Percentiles rank a stretch among this genome's conserved stretches.
Evolutionary conservation across 1,140 invertebrate genomes (phyloP).

Genomic region (Drosophila lacteicornis): DNA sequence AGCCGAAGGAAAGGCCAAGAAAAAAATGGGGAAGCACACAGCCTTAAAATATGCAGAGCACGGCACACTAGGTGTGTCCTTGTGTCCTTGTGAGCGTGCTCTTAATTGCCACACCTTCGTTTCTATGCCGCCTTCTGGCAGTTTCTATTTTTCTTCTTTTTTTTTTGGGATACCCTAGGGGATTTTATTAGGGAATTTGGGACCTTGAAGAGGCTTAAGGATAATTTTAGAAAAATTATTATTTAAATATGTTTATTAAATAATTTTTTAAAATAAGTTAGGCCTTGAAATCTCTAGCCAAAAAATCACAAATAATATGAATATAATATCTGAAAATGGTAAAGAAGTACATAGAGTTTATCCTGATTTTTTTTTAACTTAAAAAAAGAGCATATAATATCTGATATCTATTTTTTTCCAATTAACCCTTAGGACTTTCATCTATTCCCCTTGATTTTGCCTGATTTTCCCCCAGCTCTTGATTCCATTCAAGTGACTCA

Average conservation of each 20-base stretch:
- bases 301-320: neutral
- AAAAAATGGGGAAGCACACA: neutral
- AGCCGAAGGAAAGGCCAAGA: neutral
- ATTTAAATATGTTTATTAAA: no score
- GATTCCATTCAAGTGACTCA: neutral
- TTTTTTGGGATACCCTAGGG: neutral
- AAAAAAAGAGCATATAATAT: no score
- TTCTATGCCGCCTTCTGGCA: slow-evolving; percentile 18
- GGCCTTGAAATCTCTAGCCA: no score
- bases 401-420: neutral
- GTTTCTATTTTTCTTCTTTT: neutral
- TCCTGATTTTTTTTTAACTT: no score
- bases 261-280: no score
- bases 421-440: neutral
- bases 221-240: no score
- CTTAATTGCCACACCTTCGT: slow-evolving; percentile 50
- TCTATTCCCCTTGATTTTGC: neutral
- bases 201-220: neutral
- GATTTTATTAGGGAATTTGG: neutral
- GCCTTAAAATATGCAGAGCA: slow-evolving; percentile 66
- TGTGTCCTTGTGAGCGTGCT: slow-evolving; percentile 29
- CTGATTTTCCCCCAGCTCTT: neutral
- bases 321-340: neutral
- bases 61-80: slow-evolving; percentile 38
- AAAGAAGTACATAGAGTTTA: no score